These are phyloP conservation scores for Rhogogaster chlorosoma DNA, from an alignment of 2,888 invertebrate genomes.

Conservation along the genomic window DNA sequence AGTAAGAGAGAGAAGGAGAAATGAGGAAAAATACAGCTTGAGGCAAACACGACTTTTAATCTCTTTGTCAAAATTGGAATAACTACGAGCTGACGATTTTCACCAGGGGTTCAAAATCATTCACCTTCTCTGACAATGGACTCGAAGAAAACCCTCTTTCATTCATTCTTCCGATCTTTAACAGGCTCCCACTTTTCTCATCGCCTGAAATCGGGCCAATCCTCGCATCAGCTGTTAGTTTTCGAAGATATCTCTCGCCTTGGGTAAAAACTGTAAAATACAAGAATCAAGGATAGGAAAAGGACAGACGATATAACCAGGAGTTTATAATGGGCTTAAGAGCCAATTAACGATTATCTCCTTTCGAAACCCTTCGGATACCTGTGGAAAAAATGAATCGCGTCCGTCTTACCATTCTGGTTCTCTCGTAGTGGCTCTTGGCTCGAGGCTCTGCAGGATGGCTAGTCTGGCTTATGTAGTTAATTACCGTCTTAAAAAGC, in stretches of 20 bases:
- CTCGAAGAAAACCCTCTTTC: neutral
- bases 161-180: neutral
- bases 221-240: neutral
- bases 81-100: neutral
- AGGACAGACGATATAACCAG: neutral
- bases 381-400: neutral
- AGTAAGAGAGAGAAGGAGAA: neutral
- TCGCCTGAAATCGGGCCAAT: neutral
- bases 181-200: neutral
- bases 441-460: neutral
- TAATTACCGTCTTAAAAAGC: slow-evolving; percentile 40
- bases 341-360: slow-evolving; percentile 13
- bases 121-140: neutral
- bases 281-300: neutral
- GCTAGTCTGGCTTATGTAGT: slow-evolving; percentile 1
- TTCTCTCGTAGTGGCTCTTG: neutral
- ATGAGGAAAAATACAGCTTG: neutral
- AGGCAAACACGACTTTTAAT: neutral
- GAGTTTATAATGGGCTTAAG: neutral
- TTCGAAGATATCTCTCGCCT: neutral
- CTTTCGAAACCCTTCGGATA: neutral
- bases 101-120: neutral
- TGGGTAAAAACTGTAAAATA: neutral
- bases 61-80: slow-evolving; percentile 14
- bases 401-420: slow-evolving; percentile 15